phyloP scores from a whole-genome alignment of 2,888 invertebrate genomes.

The Terebella lapidaria region DNA sequence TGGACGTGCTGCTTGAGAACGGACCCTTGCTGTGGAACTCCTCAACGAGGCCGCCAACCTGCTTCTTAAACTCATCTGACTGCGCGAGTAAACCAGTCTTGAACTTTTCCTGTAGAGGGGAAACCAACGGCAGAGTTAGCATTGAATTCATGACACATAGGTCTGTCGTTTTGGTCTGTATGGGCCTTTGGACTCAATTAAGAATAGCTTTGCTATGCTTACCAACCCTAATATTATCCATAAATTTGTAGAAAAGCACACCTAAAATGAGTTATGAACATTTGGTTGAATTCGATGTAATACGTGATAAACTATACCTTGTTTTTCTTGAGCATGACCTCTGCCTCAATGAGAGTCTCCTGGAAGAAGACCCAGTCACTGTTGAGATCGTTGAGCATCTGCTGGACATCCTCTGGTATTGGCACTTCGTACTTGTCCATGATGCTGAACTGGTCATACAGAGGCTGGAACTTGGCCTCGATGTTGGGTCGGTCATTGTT shows the following conservation, averaged over 20 bases:
- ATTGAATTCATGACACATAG: too few relatives aligned
- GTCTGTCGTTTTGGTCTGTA: too few relatives aligned
- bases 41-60: constrained; percentile 65
- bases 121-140: not conserved
- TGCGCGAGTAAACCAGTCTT: constrained; percentile 67
- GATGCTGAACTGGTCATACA: constrained; percentile 67
- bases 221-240: too few relatives aligned
- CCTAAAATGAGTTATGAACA: too few relatives aligned
- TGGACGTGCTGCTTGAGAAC: constrained; percentile 36
- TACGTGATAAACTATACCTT: too few relatives aligned
- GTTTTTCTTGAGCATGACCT: constrained; percentile 68
- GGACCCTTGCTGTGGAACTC: constrained; percentile 64
- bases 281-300: too few relatives aligned
- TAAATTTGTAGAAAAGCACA: too few relatives aligned
- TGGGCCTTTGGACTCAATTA: too few relatives aligned
- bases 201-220: too few relatives aligned
- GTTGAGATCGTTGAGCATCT: constrained; percentile 57
- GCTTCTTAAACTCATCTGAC: constrained; percentile 68
- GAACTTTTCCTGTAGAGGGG: constrained; percentile 49
- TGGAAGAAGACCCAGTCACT: constrained; percentile 70
- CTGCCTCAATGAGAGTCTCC: constrained; percentile 65
- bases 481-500: constrained; percentile 62
- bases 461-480: constrained; percentile 70
- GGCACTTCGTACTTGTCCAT: constrained; percentile 68
- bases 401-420: constrained; percentile 56